A percentile compares a stretch with the other conserved stretches of the same genome.
Evolutionary conservation across 2,113 vertebrate genomes (phyloP).

Genomic region (Cercopithecus mona): DNA sequence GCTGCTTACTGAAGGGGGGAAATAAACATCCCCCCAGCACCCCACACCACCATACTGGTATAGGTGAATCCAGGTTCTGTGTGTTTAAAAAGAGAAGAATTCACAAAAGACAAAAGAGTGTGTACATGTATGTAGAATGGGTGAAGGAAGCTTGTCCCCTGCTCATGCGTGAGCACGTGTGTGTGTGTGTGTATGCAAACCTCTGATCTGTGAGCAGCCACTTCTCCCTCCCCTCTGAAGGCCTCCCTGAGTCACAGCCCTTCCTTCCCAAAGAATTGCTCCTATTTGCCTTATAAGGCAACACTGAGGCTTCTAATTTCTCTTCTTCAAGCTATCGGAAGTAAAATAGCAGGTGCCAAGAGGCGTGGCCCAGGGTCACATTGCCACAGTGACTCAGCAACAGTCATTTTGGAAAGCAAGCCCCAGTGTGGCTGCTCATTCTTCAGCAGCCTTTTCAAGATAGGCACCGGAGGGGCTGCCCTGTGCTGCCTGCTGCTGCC

Average conservation of each 20-base stretch:
- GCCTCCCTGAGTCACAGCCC: background rate
- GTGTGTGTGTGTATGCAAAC: background rate
- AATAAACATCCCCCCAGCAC: background rate
- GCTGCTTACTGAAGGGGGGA: background rate
- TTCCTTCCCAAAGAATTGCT: background rate
- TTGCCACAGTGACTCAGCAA: background rate
- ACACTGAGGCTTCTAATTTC: background rate
- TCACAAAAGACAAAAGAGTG: background rate
- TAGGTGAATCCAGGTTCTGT: background rate
- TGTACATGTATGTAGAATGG: background rate
- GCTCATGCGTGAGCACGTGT: too few relatives aligned
- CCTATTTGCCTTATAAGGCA: constrained; percentile 25
- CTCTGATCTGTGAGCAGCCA: background rate
- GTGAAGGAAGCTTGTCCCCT: background rate
- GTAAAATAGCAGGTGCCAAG: background rate
- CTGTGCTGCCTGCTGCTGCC: background rate
- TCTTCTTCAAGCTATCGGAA: constrained; percentile 10
- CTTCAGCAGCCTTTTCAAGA: background rate
- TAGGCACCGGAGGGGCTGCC: background rate
- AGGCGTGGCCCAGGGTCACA: background rate
- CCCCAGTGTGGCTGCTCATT: background rate
- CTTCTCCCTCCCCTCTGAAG: background rate
- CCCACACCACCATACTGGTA: too few relatives aligned
- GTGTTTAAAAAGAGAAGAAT: background rate
- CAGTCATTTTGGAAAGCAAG: background rate